Evolutionary conservation across 2,797 vertebrate genomes (phyloP), one percentile per base, ranked within the genome.

Genomic region (Tarsius wallacei): DNA sequence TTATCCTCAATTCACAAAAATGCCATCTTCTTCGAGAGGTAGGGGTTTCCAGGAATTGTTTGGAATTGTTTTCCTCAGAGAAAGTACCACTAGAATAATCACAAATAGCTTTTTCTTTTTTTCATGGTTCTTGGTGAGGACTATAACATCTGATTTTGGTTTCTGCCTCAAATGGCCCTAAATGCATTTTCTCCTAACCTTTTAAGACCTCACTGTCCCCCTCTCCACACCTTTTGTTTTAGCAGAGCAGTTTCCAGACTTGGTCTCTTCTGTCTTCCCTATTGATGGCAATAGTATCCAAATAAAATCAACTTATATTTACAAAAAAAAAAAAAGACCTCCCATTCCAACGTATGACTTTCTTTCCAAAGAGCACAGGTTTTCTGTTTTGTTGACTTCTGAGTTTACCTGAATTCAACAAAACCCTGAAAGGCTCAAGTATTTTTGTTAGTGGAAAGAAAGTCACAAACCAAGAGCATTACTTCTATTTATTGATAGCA

Each of bases 331-430:
- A 42, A 42, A 42, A 42, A 4, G 42, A 42, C 47, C 19, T 10
- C 15, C 82, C 26, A n/a, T 95, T 97, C 68, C 78, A 81, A 82
- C 80, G 42, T 64, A 89, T 90, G 93, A 63, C 36, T 96, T 89
- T 24, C 1, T 91, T 93, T 97, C 84, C 84, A 96, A 90, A 71
- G 55, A 55, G 51, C 47, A 90, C 51, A 96, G 63, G 19, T 97
- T 97, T 96, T 96, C 51, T 96, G 33, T 85, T 97, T 97, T 77
- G 36, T 76, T 97, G 91, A 71, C 68, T 90, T 97, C 85, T 55
- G 98, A 88, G 61, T 92, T 97, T 96, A 98, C 95, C 90, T 97
- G 95, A 97, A 96, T 96, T 97, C 87, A 96, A 97, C 90, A 85
- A 93, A 96, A 93, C 21, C n/a, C 57, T 33, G 81, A 97, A 76